Percentiles rank a stretch among this genome's conserved stretches.
Evolutionary conservation across 92 coral and sea anemone genomes (phyloP).

Genomic region (Palythoa heliodiscus): DNA sequence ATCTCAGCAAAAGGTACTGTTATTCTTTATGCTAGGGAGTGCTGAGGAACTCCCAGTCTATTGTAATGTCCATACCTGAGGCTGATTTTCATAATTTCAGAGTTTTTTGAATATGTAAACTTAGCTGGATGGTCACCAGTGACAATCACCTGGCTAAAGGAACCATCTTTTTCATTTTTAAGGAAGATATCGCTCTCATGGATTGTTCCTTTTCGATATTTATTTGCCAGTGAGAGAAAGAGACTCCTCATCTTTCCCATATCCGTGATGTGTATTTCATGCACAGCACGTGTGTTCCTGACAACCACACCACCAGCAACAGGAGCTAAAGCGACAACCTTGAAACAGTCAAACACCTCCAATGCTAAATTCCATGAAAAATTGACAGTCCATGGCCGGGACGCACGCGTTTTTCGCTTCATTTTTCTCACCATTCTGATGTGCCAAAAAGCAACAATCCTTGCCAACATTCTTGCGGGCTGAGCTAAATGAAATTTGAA

Average conservation of each 20-base stretch:
- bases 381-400: no score
- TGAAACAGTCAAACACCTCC: slow-evolving; percentile 38
- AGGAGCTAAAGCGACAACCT: slow-evolving; percentile 30
- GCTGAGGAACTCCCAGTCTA: slow-evolving; percentile 63
- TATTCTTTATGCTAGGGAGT: slow-evolving; percentile 3
- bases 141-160: slow-evolving; percentile 57
- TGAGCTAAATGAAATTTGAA: no score
- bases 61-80: slow-evolving; percentile 65
- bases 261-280: neutral
- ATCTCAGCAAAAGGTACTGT: neutral
- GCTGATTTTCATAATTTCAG: slow-evolving; percentile 46
- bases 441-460: no score
- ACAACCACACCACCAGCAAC: neutral
- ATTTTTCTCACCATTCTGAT: no score
- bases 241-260: slow-evolving; percentile 23
- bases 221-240: slow-evolving; percentile 55
- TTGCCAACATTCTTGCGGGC: no score
- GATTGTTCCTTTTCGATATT: slow-evolving; percentile 45
- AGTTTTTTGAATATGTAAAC: slow-evolving; percentile 52
- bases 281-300: no score
- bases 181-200: slow-evolving; percentile 39
- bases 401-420: no score
- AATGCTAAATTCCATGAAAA: slow-evolving; percentile 29
- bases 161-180: slow-evolving; percentile 58
- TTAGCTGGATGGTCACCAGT: slow-evolving; percentile 50